Evolutionary conservation across 2,113 vertebrate genomes (phyloP).

Genomic region (Boleophthalmus pectinirostris): DNA sequence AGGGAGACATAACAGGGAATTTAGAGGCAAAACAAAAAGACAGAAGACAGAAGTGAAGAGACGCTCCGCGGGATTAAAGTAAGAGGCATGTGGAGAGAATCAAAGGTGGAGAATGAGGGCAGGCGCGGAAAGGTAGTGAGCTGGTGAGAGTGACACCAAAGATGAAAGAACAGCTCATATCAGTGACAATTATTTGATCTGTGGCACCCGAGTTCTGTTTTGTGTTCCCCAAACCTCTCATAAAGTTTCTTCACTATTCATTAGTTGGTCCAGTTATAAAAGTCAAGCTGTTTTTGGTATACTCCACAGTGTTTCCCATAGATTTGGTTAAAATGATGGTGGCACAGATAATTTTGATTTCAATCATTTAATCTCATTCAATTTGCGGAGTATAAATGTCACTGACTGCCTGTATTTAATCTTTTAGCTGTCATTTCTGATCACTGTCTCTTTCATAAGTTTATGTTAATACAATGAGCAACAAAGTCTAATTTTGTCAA

Average conservation of each 20-base stretch:
- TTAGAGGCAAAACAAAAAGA: conserved; percentile 30
- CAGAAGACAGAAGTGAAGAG: conserved; percentile 8
- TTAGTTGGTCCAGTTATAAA: not conserved
- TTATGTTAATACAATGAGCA: too few species aligned
- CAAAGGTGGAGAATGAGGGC: conserved; percentile 33
- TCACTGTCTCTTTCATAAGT: too few species aligned
- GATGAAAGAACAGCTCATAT: conserved; percentile 33
- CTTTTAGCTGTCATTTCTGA: too few species aligned
- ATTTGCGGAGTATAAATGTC: too few species aligned
- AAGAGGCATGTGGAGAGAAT: conserved; percentile 15
- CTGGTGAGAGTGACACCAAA: conserved; percentile 23
- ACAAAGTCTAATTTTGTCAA: too few species aligned
- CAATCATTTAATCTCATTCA: too few species aligned
- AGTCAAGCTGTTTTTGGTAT: not conserved
- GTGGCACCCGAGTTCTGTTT: conserved; percentile 7
- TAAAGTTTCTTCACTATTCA: conserved; percentile 4
- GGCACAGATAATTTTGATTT: too few species aligned
- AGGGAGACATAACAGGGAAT: conserved; percentile 26
- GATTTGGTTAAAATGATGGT: too few species aligned
- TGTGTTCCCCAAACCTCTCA: conserved; percentile 12
- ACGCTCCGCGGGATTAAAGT: conserved; percentile 31
- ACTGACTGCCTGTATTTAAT: too few species aligned
- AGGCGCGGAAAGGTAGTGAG: conserved; percentile 6
- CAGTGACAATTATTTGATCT: conserved; percentile 15
- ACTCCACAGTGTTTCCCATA: too few species aligned